Percentiles rank a stretch among this genome's conserved stretches.
phyloP scores from a whole-genome alignment of 2,888 invertebrate genomes.

The Drosophila helvetica region DNA sequence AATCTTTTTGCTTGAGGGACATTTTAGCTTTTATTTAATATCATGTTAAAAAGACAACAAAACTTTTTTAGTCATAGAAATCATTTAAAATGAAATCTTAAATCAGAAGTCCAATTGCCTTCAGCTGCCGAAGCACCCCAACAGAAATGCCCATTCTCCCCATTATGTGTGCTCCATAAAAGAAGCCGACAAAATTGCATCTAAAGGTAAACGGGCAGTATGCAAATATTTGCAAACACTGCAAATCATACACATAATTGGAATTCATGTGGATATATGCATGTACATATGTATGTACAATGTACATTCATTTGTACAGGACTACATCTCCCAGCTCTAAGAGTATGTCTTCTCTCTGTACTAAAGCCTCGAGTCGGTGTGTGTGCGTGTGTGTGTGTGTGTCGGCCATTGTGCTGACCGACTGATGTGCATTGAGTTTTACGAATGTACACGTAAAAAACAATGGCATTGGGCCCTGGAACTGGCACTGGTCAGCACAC shows the following conservation, averaged over 20 bases:
- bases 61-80: background rate
- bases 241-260: slow-evolving; percentile 76
- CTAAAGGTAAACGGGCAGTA: slow-evolving; percentile 63
- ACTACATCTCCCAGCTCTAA: slow-evolving; percentile 9
- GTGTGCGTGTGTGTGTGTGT: slow-evolving; percentile 3
- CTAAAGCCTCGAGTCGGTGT: background rate
- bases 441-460: slow-evolving; percentile 46
- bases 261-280: slow-evolving; percentile 56
- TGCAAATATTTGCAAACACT: slow-evolving; percentile 71
- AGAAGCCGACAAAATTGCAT: slow-evolving; percentile 73
- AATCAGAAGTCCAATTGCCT: background rate
- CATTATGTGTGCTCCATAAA: slow-evolving; percentile 36
- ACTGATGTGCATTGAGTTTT: slow-evolving; percentile 60
- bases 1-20: background rate
- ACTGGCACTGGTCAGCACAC: slow-evolving; percentile 22
- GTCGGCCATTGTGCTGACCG: slow-evolving; percentile 59
- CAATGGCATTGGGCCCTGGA: slow-evolving; percentile 56
- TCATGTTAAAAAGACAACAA: too few relatives aligned
- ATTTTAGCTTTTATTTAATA: background rate
- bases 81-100: background rate
- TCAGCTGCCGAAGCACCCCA: background rate
- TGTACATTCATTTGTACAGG: too few relatives aligned
- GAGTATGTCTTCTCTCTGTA: background rate
- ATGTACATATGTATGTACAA: slow-evolving; percentile 17
- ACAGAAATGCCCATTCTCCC: background rate